Conservation (phyloP, 2,797 vertebrate species). For the Rhodeus uyekii region DNA sequence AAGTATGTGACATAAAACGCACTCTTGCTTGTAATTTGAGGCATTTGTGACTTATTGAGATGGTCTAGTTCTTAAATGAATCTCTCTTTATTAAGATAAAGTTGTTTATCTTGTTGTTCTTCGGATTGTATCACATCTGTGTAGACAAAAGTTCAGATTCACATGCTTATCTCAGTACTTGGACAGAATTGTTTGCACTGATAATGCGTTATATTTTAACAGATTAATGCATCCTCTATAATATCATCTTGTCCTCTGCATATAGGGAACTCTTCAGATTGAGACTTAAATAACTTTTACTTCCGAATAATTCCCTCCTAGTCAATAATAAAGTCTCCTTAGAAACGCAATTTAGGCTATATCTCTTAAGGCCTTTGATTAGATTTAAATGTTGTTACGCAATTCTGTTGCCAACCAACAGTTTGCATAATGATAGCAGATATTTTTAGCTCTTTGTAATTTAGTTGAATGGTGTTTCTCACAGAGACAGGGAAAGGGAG, state of each 20-base stretch:
- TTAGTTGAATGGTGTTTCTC: conserved; percentile 38
- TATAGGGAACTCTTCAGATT: neutral
- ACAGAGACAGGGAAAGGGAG: neutral
- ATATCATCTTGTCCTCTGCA: neutral
- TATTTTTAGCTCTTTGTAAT: conserved; percentile 56
- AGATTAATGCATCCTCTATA: neutral
- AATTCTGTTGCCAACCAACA: conserved; percentile 50
- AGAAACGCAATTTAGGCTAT: conserved; percentile 13
- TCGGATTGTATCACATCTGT: neutral
- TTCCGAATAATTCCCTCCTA: neutral
- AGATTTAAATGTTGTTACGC: conserved; percentile 33
- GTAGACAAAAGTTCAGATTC: neutral
- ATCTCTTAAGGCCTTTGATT: conserved; percentile 46
- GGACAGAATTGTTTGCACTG: neutral
- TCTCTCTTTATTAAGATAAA: neutral
- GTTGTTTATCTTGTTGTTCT: neutral
- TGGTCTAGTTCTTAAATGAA: neutral
- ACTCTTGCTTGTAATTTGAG: neutral
- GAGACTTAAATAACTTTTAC: neutral
- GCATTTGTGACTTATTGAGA: neutral
- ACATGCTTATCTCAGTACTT: neutral
- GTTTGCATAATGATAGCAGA: conserved; percentile 25
- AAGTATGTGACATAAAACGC: neutral
- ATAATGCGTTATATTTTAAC: neutral
- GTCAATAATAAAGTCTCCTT: neutral